These are phyloP conservation scores for Campoletis sonorensis DNA, from an alignment of 1,140 invertebrate species.

Conservation along the genomic window DNA sequence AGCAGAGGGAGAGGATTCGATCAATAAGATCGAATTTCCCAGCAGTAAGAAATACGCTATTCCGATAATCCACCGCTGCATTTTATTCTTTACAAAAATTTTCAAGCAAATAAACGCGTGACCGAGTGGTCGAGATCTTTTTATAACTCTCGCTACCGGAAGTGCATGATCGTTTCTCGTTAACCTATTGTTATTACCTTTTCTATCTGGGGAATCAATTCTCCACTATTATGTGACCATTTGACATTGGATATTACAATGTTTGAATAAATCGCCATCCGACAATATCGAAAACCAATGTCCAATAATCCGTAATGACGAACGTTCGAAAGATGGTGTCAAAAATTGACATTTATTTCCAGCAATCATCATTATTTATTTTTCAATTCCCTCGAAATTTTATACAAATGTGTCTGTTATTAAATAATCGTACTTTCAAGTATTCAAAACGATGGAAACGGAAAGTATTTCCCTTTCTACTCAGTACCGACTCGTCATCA, in stretches of 20 bases:
- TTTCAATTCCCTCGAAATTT: too few relatives aligned
- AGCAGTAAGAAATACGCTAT: background rate
- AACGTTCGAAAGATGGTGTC: background rate
- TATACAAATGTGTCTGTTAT: too few relatives aligned
- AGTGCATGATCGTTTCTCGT: constrained; percentile 23
- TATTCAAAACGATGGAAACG: too few relatives aligned
- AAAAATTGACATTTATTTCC: background rate
- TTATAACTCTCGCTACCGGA: constrained; percentile 15
- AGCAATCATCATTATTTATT: too few relatives aligned
- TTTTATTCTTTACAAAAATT: background rate
- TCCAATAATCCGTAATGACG: background rate
- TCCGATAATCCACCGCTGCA: constrained; percentile 29
- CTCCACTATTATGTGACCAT: background rate
- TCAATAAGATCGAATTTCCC: background rate
- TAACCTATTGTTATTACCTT: background rate
- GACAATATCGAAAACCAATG: too few relatives aligned
- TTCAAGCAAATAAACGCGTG: background rate
- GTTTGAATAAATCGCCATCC: background rate
- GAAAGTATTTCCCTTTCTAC: too few relatives aligned
- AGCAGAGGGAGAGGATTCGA: background rate
- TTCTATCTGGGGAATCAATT: constrained; percentile 6
- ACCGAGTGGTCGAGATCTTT: background rate
- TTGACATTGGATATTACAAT: constrained; percentile 27
- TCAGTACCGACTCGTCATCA: too few relatives aligned
- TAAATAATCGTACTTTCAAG: too few relatives aligned